Evolutionary conservation across 2,113 vertebrate genomes (phyloP).

Genomic region (Labeo rohita): DNA sequence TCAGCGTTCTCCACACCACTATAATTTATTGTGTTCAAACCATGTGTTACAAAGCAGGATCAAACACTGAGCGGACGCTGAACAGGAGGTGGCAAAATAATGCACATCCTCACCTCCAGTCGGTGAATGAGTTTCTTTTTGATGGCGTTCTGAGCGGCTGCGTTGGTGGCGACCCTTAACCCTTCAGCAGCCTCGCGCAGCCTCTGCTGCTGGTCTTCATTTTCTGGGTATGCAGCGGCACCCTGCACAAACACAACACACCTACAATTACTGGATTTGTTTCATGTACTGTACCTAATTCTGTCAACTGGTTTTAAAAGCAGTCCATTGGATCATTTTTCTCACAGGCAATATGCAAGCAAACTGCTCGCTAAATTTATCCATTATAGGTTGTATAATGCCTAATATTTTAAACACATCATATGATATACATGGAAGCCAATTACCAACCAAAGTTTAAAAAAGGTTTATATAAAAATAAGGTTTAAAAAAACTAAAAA

Average conservation of each 20-base stretch:
- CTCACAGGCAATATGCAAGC: no score
- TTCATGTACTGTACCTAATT: not conserved
- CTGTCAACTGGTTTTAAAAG: not conserved
- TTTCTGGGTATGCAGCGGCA: constrained; percentile 95
- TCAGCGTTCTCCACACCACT: not conserved
- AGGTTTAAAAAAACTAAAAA: no score
- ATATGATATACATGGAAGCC: not conserved
- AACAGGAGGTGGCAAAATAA: not conserved
- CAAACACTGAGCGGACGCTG: not conserved
- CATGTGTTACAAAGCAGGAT: not conserved
- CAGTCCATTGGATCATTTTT: not conserved
- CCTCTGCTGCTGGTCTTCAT: constrained; percentile 95
- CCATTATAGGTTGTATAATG: not conserved
- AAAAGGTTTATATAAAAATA: no score
- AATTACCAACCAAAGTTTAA: no score
- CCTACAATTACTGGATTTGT: not conserved
- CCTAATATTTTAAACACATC: not conserved
- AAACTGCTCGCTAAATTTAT: not conserved
- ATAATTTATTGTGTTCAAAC: not conserved
- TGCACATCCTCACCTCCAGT: constrained; percentile 82
- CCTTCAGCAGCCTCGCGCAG: constrained; percentile 95
- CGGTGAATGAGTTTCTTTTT: constrained; percentile 98
- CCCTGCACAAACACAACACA: constrained; percentile 74
- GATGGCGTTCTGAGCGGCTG: constrained; percentile 96
- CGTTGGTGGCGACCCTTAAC: constrained; percentile 93